phyloP scores from a whole-genome alignment of 2,113 vertebrate genomes.

The Boleophthalmus pectinirostris region DNA sequence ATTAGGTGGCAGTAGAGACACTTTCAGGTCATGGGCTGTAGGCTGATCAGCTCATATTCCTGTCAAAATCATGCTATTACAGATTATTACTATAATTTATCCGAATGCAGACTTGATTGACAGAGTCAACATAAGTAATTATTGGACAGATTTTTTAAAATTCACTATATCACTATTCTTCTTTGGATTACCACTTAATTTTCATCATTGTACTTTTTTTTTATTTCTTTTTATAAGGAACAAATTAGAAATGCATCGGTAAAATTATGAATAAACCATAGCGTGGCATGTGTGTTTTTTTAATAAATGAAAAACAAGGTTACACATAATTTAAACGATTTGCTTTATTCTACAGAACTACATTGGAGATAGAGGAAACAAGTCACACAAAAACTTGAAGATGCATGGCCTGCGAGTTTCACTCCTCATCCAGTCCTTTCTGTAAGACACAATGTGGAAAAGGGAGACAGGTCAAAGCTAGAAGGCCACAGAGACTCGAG shows the following conservation, averaged over 20 bases:
- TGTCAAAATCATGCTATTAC: background rate
- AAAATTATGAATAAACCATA: too few species aligned
- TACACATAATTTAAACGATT: constrained; percentile 43
- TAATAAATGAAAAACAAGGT: constrained; percentile 36
- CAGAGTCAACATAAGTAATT: too few species aligned
- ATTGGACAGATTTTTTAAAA: too few species aligned
- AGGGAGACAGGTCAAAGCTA: constrained; percentile 36
- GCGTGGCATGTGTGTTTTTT: background rate
- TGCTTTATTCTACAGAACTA: constrained; percentile 73
- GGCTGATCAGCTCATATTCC: background rate
- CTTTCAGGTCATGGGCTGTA: background rate
- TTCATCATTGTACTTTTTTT: too few species aligned
- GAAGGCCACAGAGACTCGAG: constrained; percentile 12
- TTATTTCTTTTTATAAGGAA: too few species aligned
- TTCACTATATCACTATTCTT: too few species aligned
- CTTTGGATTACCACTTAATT: too few species aligned
- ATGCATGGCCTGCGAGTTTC: constrained; percentile 58
- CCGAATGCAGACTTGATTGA: background rate
- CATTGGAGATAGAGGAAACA: constrained; percentile 39
- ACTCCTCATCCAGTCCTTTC: constrained; percentile 81
- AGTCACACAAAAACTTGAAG: constrained; percentile 40
- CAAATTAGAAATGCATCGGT: background rate
- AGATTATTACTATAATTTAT: too few species aligned
- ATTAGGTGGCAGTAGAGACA: constrained; percentile 29
- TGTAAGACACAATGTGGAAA: constrained; percentile 55